Conservation (phyloP, 2,113 vertebrate genomes). For the Vulpes ferrilata region DNA sequence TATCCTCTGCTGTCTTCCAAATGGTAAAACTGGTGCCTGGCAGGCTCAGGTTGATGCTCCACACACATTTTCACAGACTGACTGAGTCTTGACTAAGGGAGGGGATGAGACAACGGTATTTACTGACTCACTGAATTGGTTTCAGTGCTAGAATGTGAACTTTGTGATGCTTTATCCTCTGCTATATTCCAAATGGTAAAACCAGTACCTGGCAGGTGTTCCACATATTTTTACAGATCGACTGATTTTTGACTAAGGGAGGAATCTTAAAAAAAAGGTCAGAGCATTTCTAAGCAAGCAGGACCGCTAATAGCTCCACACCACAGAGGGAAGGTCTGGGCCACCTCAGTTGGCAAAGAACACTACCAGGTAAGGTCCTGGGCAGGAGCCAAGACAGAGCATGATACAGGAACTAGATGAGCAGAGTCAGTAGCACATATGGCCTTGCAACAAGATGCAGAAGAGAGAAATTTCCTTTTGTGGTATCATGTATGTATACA, state of each 20-base stretch:
- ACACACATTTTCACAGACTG: background rate
- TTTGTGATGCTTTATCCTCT: background rate
- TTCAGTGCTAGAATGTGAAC: background rate
- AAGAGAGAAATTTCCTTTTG: background rate
- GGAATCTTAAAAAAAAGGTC: background rate
- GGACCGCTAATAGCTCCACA: background rate
- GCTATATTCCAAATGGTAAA: background rate
- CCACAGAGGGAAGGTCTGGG: background rate
- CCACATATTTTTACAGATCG: background rate
- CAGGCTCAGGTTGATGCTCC: background rate
- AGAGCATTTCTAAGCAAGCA: background rate
- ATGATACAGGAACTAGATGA: rapidly evolving
- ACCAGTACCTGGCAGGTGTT: background rate
- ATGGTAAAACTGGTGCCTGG: background rate
- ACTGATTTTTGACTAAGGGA: background rate
- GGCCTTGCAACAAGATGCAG: background rate
- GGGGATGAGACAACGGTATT: background rate
- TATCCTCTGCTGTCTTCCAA: background rate
- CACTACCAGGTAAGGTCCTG: background rate
- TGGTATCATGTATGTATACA: rapidly evolving
- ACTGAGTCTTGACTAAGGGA: background rate
- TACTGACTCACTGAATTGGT: background rate
- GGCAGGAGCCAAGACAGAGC: no score
- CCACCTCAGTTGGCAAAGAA: background rate
- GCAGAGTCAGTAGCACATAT: background rate